A percentile compares a stretch with the other conserved stretches of the same genome.
Evolutionary conservation across 2,113 vertebrate species (phyloP).

Genomic region (Oreochromis niloticus): DNA sequence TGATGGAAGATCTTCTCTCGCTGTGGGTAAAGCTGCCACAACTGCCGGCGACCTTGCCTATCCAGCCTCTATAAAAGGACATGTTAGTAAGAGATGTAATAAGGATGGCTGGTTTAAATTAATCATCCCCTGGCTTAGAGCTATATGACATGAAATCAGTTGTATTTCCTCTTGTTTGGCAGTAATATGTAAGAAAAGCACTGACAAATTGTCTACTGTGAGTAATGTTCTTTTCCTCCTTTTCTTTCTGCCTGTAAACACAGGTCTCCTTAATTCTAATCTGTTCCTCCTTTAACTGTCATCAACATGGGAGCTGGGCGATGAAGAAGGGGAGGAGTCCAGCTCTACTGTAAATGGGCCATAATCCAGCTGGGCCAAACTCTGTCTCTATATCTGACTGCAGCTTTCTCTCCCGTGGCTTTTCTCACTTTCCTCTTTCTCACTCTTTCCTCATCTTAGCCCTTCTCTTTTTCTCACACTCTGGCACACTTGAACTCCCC

Average conservation of each 20-base stretch:
- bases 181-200: not conserved
- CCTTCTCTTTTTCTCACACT: not conserved
- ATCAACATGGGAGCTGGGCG: not conserved
- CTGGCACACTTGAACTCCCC: not conserved
- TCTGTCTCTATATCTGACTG: not conserved
- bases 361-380: slow-evolving; percentile 19
- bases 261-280: not conserved
- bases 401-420: not conserved
- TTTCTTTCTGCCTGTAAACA: not conserved
- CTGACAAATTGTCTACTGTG: not conserved
- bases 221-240: not conserved
- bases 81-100: not conserved
- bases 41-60: not conserved
- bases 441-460: not conserved
- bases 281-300: not conserved
- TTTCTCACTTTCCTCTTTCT: not conserved
- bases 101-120: not conserved
- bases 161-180: not conserved
- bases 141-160: not conserved
- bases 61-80: not conserved
- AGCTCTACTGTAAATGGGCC: slow-evolving; percentile 37
- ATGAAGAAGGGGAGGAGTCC: not conserved
- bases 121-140: not conserved
- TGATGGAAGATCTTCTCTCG: not conserved
- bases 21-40: not conserved